A percentile compares a stretch with the other conserved stretches of the same genome.
These are phyloP conservation scores for Antheraea yamamai DNA, from an alignment of 2,888 invertebrate genomes.

Conservation along the genomic window DNA sequence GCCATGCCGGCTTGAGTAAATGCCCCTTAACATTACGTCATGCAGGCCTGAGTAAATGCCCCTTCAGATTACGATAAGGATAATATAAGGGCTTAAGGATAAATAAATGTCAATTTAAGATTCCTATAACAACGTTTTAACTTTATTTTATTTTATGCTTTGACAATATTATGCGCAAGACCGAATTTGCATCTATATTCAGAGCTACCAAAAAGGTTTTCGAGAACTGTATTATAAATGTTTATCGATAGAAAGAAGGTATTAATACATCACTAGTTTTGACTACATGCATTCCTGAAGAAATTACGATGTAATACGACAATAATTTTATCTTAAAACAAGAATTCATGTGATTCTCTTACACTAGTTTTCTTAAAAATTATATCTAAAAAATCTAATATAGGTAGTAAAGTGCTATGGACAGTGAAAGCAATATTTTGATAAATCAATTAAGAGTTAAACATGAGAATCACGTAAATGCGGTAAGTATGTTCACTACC, in stretches of 20 bases:
- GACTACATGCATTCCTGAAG: neutral
- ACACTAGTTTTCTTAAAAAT: constrained; percentile 30
- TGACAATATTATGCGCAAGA: no score
- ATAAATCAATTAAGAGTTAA: constrained; percentile 56
- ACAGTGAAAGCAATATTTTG: constrained; percentile 56
- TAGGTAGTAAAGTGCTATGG: constrained; percentile 48
- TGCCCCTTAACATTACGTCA: no score
- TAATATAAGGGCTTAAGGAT: no score
- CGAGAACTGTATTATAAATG: no score
- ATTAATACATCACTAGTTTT: neutral
- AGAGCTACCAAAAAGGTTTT: no score
- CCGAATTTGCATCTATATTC: no score
- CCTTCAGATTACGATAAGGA: no score
- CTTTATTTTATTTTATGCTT: no score
- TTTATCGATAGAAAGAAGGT: neutral
- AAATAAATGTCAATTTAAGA: no score
- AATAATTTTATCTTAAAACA: neutral
- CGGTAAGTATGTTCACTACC: constrained; percentile 38
- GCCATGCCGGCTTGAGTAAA: no score
- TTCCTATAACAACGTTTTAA: no score
- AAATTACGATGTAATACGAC: neutral
- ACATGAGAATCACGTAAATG: constrained; percentile 53
- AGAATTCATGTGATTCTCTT: constrained; percentile 40
- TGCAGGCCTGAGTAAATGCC: no score
- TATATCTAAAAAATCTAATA: constrained; percentile 5